phyloP scores from a whole-genome alignment of 2,113 vertebrate species.

The Theristicus caerulescens region DNA sequence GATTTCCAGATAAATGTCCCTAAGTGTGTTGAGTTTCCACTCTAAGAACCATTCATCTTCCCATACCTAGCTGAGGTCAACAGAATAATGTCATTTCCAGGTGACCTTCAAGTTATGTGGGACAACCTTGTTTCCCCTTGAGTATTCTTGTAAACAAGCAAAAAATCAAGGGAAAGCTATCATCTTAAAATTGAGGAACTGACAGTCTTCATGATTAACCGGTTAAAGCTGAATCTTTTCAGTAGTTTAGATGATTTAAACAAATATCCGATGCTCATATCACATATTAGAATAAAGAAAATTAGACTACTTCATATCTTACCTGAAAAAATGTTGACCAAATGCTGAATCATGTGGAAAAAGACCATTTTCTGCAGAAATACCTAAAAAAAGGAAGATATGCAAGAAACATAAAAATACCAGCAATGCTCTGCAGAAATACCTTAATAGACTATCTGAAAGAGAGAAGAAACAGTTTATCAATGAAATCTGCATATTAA shows the following conservation, averaged over 20 bases:
- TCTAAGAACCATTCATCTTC: neutral
- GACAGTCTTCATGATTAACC: neutral
- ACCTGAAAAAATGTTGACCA: neutral
- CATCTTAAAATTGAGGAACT: neutral
- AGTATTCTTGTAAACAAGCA: neutral
- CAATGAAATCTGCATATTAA: neutral
- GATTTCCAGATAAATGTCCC: neutral
- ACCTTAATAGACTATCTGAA: neutral
- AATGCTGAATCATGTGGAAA: neutral
- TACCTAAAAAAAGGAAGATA: neutral
- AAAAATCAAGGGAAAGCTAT: neutral
- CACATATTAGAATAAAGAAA: neutral
- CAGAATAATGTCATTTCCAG: neutral
- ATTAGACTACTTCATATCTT: neutral
- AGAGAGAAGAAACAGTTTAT: neutral
- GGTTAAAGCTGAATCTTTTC: neutral
- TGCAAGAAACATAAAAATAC: neutral
- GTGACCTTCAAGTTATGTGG: neutral
- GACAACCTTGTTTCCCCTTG: neutral
- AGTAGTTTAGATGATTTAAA: neutral
- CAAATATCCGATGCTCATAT: neutral
- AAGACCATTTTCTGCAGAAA: neutral
- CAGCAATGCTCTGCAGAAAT: neutral
- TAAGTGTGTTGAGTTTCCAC: neutral
- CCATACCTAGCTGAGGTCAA: neutral